Evolutionary conservation across 2,113 vertebrate species (phyloP), one percentile per base, ranked within the genome.

Genomic region (Trinectes maculatus): DNA sequence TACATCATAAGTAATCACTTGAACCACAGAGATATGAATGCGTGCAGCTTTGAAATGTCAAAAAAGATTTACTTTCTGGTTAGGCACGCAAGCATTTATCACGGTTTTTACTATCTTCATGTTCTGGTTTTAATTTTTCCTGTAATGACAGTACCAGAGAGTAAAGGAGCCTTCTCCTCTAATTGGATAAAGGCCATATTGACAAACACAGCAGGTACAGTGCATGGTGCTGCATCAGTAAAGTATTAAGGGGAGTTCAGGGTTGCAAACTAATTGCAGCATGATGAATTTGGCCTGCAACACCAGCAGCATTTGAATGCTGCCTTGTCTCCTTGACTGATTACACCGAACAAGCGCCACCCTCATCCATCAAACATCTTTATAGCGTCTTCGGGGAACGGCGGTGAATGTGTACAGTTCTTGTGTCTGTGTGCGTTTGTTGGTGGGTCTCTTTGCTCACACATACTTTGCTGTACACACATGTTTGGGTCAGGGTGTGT

Each of bases 271-370:
- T 80, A 88, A 85, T 90, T 89, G 74, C 79, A 39, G 24, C 6
- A 64, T 87, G 83, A 88, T 88, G 65, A 85, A 89, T 89, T 82
- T 85, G 75, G 80, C 79, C 68, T 78, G 80, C 77, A 88, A 84
- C 70, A 74, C 80, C 55, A 75, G 80, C 82, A 72, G 79, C 85
- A 76, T 84, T 77, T 75, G 55, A 88, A 88, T 44, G 74, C 72
- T 34, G 77, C 83, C 68, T 70, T 63, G 79, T 83, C 81, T 86
- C 72, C 52, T 57, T 85, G 87, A 89, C 84, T 75, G 85, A 89
- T 85, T 79, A 82, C 16, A 53, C 51, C 11, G 48, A 77, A 53
- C 60, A 53, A 13, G 44, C 58, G 69, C 60, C 60, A 46, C 43
- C 49, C 63, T 81, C 85, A 89, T 89, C 79, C 77, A 87, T 89